These are phyloP conservation scores for Atethmia centrago DNA, from an alignment of 2,888 invertebrate species.

Conservation along the genomic window DNA sequence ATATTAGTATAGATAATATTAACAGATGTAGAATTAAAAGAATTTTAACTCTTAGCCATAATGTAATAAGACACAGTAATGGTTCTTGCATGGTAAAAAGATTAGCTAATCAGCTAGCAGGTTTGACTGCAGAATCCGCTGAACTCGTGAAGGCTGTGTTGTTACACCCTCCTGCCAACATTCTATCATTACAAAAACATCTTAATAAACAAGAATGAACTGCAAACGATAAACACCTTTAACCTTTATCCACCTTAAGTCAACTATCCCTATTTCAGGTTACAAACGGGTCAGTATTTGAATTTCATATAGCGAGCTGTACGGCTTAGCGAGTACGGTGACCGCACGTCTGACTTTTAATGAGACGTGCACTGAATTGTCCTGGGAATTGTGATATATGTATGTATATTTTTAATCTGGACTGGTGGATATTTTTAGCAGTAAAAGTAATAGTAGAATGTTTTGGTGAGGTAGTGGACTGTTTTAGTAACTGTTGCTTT, in stretches of 20 bases:
- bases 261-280: constrained; percentile 56
- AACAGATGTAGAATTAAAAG: no score
- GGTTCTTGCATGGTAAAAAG: not conserved
- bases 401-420: constrained; percentile 43
- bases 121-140: not conserved
- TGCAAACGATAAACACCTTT: constrained; percentile 13
- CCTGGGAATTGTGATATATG: constrained; percentile 37
- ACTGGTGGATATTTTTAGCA: constrained; percentile 1
- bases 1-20: no score
- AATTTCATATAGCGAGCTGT: constrained; percentile 63
- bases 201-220: constrained; percentile 8
- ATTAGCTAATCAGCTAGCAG: not conserved
- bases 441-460: not conserved
- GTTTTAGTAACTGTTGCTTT: no score
- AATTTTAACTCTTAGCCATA: no score
- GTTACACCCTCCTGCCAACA: not conserved
- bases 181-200: not conserved
- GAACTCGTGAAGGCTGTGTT: not conserved
- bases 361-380: constrained; percentile 52
- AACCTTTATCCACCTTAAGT: constrained; percentile 48
- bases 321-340: constrained; percentile 54
- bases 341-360: constrained; percentile 62
- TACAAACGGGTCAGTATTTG: constrained; percentile 63
- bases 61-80: not conserved
- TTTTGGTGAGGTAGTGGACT: not conserved